phyloP scores from a whole-genome alignment of 2,888 invertebrate genomes.

The Diarsia rubi region DNA sequence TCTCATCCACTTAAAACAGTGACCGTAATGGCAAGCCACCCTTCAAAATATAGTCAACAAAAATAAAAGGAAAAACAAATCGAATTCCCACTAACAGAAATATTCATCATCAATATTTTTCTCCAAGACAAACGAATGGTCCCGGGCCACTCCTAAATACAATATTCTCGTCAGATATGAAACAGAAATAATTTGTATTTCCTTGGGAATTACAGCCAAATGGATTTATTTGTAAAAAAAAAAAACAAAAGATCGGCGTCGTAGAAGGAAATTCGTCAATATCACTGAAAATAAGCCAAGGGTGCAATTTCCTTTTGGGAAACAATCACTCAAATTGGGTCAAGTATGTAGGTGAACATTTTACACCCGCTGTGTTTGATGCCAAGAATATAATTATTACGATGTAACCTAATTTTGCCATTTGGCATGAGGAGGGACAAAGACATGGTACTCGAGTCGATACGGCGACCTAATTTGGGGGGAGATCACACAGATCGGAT shows the following conservation, averaged over 20 bases:
- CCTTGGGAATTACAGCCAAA: conserved; percentile 65
- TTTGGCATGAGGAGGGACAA: conserved; percentile 47
- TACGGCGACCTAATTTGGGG: conserved; percentile 42
- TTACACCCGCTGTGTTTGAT: conserved; percentile 55
- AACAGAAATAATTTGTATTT: conserved; percentile 68
- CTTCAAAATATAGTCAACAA: conserved; percentile 36
- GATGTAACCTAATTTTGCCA: conserved; percentile 58
- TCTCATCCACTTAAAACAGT: conserved; percentile 17
- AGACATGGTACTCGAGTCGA: conserved; percentile 47
- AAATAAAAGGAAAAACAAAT: conserved; percentile 54
- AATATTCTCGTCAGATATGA: conserved; percentile 61
- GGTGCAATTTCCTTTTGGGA: conserved; percentile 69
- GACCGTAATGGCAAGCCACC: conserved; percentile 25
- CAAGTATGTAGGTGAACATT: conserved; percentile 62
- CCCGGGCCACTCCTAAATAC: conserved; percentile 54
- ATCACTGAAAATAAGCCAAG: conserved; percentile 64
- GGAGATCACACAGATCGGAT: conserved; percentile 39
- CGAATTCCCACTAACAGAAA: conserved; percentile 50
- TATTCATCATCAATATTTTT: conserved; percentile 56
- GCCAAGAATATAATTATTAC: conserved; percentile 60
- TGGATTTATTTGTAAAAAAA: conserved; percentile 65
- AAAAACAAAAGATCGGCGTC: conserved; percentile 60
- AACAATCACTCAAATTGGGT: conserved; percentile 68
- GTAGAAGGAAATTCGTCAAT: conserved; percentile 63
- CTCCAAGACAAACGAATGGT: conserved; percentile 55